Conservation (phyloP, 2,113 vertebrate genomes). For the Chunga burmeisteri region DNA sequence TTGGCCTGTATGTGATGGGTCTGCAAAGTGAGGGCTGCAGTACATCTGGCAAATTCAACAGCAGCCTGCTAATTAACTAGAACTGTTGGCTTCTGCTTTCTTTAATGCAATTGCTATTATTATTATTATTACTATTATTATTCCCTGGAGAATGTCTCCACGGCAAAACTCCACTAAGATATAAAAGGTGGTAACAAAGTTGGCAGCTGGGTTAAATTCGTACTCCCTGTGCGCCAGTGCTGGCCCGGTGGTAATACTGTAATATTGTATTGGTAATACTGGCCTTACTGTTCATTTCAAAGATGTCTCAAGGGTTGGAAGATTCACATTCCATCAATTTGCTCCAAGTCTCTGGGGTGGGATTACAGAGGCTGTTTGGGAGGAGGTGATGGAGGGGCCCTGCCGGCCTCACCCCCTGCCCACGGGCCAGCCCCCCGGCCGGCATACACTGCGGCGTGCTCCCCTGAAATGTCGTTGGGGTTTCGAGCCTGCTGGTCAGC, state of each 20-base stretch:
- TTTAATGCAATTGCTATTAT: not conserved
- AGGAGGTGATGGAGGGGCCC: not conserved
- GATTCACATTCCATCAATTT: not conserved
- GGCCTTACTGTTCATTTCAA: not conserved
- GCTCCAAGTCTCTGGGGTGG: not conserved
- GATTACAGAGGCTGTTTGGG: not conserved
- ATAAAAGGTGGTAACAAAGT: not conserved
- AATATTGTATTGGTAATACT: no score
- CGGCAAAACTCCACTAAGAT: not conserved
- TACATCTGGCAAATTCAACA: not conserved
- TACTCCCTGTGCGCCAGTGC: accelerated
- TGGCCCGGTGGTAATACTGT: no score
- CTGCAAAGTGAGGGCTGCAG: not conserved
- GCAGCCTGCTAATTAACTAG: not conserved
- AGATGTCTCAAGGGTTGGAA: not conserved
- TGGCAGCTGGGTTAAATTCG: not conserved
- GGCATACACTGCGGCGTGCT: not conserved
- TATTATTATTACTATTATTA: not conserved
- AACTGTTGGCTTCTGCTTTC: not conserved
- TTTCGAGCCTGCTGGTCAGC: not conserved
- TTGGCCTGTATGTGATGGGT: not conserved
- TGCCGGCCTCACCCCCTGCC: not conserved
- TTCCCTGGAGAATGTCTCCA: not conserved
- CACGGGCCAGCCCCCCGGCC: not conserved
- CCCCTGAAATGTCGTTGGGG: not conserved